These are phyloP conservation scores for Alouatta palliata DNA, from an alignment of 2,113 vertebrate species.

Conservation along the genomic window DNA sequence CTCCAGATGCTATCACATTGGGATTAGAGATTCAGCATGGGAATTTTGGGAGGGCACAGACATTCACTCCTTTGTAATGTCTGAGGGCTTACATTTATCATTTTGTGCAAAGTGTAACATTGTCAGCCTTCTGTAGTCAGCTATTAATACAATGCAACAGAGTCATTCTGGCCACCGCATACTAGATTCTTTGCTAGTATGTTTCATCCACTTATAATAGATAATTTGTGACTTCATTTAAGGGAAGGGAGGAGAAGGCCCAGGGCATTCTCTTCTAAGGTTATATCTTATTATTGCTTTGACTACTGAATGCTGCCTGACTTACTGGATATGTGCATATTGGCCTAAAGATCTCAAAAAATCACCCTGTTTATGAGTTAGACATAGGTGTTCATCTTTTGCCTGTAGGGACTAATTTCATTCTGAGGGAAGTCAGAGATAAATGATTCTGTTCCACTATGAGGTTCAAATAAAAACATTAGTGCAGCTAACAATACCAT, in stretches of 20 bases:
- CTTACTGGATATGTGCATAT: background rate
- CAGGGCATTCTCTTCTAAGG: background rate
- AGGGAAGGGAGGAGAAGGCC: too few species aligned
- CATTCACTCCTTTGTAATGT: background rate
- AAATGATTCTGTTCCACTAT: background rate
- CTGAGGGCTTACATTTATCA: background rate
- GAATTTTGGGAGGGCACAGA: background rate
- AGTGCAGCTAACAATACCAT: background rate
- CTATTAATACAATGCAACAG: background rate
- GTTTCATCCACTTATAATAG: background rate
- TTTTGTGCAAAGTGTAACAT: background rate
- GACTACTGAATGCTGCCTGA: background rate
- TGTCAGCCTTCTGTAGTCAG: background rate
- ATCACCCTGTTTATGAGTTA: background rate
- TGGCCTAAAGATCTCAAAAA: background rate
- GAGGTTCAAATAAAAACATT: background rate
- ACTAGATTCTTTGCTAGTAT: background rate
- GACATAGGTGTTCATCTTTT: background rate
- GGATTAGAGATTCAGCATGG: background rate
- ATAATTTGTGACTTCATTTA: background rate
- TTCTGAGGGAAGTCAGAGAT: constrained; percentile 26
- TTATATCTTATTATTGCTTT: background rate
- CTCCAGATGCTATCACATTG: background rate
- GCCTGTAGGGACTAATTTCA: constrained; percentile 26
- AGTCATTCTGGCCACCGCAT: background rate